Conservation (phyloP, 1,140 invertebrate species). For the Homarus americanus region DNA sequence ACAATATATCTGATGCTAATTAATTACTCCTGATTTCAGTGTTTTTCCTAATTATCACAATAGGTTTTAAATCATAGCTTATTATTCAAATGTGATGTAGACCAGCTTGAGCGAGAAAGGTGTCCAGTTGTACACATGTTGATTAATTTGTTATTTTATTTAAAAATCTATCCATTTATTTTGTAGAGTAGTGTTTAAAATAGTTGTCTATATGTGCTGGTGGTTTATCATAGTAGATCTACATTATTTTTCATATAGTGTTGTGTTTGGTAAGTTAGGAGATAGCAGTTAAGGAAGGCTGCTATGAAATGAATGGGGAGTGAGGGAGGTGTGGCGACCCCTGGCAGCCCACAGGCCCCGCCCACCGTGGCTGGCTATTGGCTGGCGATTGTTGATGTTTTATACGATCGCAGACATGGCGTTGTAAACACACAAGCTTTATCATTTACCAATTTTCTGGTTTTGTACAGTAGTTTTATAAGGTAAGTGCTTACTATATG, state of each 20-base stretch:
- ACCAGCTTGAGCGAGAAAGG: slow-evolving; percentile 15
- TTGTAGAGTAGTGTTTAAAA: no score
- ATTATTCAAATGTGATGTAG: not conserved
- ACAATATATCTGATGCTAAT: not conserved
- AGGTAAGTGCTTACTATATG: slow-evolving; percentile 56
- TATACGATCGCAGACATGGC: slow-evolving; percentile 70
- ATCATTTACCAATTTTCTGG: slow-evolving; percentile 71
- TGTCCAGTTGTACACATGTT: not conserved
- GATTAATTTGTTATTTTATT: not conserved
- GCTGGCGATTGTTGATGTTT: slow-evolving; percentile 68
- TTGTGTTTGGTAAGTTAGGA: not conserved
- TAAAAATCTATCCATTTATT: not conserved
- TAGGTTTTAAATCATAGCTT: no score
- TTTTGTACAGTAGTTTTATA: slow-evolving; percentile 73
- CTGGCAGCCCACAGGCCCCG: slow-evolving; percentile 47
- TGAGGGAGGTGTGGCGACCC: slow-evolving; percentile 18
- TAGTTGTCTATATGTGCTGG: no score
- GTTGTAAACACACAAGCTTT: slow-evolving; percentile 69
- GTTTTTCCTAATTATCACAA: not conserved
- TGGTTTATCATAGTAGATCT: not conserved
- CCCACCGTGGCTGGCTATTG: slow-evolving; percentile 60
- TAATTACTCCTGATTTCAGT: not conserved
- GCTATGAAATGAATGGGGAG: slow-evolving; percentile 28
- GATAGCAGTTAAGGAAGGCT: not conserved
- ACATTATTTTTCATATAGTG: not conserved